Evolutionary conservation across 2,113 vertebrate genomes (phyloP).

Genomic region (Dasyornis broadbenti): DNA sequence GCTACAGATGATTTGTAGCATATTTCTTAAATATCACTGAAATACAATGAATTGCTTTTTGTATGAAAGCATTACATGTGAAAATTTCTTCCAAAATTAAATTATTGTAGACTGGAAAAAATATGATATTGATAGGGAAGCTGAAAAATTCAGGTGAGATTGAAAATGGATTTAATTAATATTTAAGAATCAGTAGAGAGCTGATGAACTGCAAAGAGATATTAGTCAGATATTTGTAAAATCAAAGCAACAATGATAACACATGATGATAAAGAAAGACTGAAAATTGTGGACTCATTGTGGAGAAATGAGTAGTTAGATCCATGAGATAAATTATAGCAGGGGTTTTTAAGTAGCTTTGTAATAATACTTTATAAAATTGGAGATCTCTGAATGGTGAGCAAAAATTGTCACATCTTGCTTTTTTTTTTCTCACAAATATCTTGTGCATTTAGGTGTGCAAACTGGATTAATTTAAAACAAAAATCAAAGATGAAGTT

Average conservation of each 20-base stretch:
- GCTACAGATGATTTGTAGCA: not conserved
- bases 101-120: not conserved
- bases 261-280: not conserved
- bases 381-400: not conserved
- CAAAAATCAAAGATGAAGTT: not conserved
- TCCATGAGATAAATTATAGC: not conserved
- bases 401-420: not conserved
- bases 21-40: not conserved
- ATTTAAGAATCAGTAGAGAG: not conserved
- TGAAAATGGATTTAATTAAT: not conserved
- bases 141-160: not conserved
- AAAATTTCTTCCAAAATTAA: not conserved
- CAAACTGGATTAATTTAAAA: not conserved
- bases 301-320: not conserved
- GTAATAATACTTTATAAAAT: not conserved
- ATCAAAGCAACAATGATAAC: not conserved
- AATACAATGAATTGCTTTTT: not conserved
- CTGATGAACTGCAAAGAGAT: not conserved
- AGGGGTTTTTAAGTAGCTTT: not conserved
- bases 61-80: not conserved
- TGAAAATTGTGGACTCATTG: not conserved
- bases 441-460: not conserved
- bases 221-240: not conserved
- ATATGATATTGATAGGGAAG: not conserved
- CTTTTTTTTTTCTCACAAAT: not conserved